A percentile compares a stretch with the other conserved stretches of the same genome.
Evolutionary conservation across 2,113 vertebrate species (phyloP).

Genomic region (Brienomyrus longianalis): DNA sequence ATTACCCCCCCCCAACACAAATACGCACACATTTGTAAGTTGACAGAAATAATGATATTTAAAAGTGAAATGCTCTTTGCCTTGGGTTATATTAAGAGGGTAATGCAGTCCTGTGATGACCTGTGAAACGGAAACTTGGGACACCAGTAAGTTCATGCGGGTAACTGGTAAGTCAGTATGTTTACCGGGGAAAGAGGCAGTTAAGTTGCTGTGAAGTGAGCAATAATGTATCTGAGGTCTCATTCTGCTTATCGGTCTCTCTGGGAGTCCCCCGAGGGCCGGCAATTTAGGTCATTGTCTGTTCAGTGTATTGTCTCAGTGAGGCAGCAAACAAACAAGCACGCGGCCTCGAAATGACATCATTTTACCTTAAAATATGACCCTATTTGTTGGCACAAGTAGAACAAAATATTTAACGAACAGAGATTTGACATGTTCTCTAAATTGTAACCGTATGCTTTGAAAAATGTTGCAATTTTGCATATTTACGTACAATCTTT

Average conservation of each 20-base stretch:
- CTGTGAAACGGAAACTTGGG: not conserved
- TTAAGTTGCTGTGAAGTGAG: not conserved
- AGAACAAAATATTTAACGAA: not conserved
- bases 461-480: not conserved
- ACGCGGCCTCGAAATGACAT: not conserved
- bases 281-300: not conserved
- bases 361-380: not conserved
- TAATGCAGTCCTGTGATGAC: not conserved
- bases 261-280: not conserved
- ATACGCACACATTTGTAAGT: not conserved
- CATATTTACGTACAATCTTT: not conserved
- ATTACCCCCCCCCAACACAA: not conserved
- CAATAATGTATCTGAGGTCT: not conserved
- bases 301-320: not conserved
- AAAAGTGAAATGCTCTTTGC: not conserved
- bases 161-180: not conserved
- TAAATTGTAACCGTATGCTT: not conserved
- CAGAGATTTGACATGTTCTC: not conserved
- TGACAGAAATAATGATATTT: not conserved
- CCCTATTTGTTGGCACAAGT: not conserved
- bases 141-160: not conserved
- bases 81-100: not conserved
- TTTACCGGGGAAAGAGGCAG: not conserved
- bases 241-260: not conserved
- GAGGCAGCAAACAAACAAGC: not conserved